Evolutionary conservation across 1,140 invertebrate genomes (phyloP), one percentile per base, ranked within the genome.

Genomic region (Venturia canescens): DNA sequence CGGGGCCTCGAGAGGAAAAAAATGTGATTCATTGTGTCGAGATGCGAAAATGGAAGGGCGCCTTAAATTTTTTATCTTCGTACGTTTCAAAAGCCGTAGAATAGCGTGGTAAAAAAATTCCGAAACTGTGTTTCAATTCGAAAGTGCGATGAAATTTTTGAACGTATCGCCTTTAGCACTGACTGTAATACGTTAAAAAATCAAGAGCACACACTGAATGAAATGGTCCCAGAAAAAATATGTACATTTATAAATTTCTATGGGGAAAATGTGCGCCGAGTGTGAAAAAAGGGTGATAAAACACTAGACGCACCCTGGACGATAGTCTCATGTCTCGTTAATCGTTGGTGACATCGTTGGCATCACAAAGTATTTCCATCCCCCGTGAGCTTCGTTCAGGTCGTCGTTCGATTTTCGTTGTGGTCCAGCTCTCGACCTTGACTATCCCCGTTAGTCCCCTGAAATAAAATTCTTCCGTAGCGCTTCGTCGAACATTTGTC

Each of bases 311-410:
- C 83, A 88, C 86, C 86, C 85, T 87, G 77, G 78, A 82, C 78
- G 79, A 70, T 50, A 80, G 83, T 84, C 29, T 85, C 87, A 87
- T 88, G 81, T 85, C 86, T 84, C 83, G 82, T 63, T 81, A 67
- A 81, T 84, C 72, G 74, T 79, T 71, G 83, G 38, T 78, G 82
- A 85, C 82, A 84, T 83, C 69, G 27, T 60, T 53, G 16, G 53
- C 72, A 76, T 50, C 34, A 76, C 16, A 34, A 74, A 34, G 72
- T 60, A 75, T 80, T 71, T 81, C 80, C 84, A 84, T 84, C 53
- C 76, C 67, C 27, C 38, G 71, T 50, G 31, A 53, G 38, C 72
- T 53, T 60, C 72, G 26, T 57, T 76, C 72, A 76, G 27, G 48
- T 53, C 72, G 48, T 16, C 50, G 72, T 76, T 57, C 53, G 72